These are phyloP conservation scores for Agriopis aurantiaria DNA, from an alignment of 2,888 invertebrate genomes.

Conservation along the genomic window DNA sequence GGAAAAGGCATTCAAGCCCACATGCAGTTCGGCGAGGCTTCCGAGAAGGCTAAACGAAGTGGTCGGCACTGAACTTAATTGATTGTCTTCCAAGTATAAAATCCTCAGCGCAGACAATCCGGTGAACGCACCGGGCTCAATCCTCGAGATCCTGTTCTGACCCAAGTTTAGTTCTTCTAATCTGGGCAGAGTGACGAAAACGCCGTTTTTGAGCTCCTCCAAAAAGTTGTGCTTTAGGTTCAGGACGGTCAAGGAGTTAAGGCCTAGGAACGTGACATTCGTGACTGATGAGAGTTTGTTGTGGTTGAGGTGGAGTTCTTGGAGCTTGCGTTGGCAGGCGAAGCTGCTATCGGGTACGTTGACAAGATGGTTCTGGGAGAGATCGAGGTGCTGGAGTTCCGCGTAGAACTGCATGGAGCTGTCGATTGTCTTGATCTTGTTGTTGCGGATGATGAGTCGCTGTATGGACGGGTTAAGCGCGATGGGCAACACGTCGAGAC, in stretches of 20 bases:
- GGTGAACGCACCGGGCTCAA: constrained; percentile 92
- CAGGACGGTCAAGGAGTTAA: constrained; percentile 92
- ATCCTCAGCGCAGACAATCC: constrained; percentile 92
- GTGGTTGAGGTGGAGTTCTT: constrained; percentile 93
- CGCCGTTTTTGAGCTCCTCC: constrained; percentile 91
- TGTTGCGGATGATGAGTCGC: constrained; percentile 93
- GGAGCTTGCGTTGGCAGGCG: constrained; percentile 92
- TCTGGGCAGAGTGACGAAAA: constrained; percentile 91
- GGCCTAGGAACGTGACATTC: constrained; percentile 92
- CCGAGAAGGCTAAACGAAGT: constrained; percentile 90
- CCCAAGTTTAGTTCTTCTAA: constrained; percentile 95
- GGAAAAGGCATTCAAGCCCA: constrained; percentile 94
- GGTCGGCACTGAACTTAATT: constrained; percentile 91
- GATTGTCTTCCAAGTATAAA: constrained; percentile 94
- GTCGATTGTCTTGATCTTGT: constrained; percentile 95
- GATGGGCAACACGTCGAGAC: constrained; percentile 95
- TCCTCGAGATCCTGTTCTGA: constrained; percentile 93
- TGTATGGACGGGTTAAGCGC: constrained; percentile 96
- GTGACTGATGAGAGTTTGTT: constrained; percentile 94
- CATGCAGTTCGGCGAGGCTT: constrained; percentile 93
- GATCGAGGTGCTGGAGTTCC: constrained; percentile 93
- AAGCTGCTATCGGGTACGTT: constrained; percentile 93
- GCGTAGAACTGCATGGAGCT: constrained; percentile 96
- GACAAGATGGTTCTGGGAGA: constrained; percentile 94
- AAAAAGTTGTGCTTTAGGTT: constrained; percentile 93